phyloP scores from a whole-genome alignment of 2,797 vertebrate species.

The Pangasius djambal region DNA sequence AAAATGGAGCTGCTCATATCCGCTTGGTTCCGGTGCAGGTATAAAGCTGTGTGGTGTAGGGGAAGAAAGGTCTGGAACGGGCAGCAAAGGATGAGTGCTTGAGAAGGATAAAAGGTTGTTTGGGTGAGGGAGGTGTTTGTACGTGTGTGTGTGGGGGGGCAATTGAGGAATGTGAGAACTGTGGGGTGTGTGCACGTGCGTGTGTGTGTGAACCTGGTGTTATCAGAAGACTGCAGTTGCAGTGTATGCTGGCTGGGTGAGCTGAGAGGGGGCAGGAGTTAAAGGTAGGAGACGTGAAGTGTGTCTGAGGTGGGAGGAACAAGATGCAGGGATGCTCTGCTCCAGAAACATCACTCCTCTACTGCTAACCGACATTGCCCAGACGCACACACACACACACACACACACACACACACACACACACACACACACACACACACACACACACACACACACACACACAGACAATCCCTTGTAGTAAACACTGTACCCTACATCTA shows the following conservation, averaged over 20 bases:
- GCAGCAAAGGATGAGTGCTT: slow-evolving; percentile 65
- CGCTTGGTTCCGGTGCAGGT: slow-evolving; percentile 18
- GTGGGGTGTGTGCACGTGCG: slow-evolving; percentile 59
- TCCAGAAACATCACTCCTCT: slow-evolving; percentile 47
- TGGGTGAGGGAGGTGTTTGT: slow-evolving; percentile 62
- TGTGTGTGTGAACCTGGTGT: slow-evolving; percentile 65
- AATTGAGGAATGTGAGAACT: slow-evolving; percentile 9
- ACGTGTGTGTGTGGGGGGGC: background rate
- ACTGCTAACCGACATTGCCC: slow-evolving; percentile 40
- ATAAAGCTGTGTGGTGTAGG: slow-evolving; percentile 12
- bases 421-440: slow-evolving; percentile 50
- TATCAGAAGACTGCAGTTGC: slow-evolving; percentile 75
- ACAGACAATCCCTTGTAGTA: slow-evolving; percentile 46
- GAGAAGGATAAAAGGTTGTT: slow-evolving; percentile 49
- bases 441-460: slow-evolving; percentile 11
- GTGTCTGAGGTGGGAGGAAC: slow-evolving; percentile 52
- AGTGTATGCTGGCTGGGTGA: slow-evolving; percentile 64
- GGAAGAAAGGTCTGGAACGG: slow-evolving; percentile 58
- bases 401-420: slow-evolving; percentile 50
- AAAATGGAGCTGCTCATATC: slow-evolving; percentile 43
- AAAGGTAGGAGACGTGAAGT: slow-evolving; percentile 45
- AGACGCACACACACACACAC: slow-evolving; percentile 49
- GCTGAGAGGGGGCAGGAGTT: slow-evolving; percentile 55
- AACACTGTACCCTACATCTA: slow-evolving; percentile 39
- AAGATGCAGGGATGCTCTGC: slow-evolving; percentile 53